Base-by-base conservation (phyloP, 2,888 invertebrate genomes). In the Drosophila ustulata region DNA sequence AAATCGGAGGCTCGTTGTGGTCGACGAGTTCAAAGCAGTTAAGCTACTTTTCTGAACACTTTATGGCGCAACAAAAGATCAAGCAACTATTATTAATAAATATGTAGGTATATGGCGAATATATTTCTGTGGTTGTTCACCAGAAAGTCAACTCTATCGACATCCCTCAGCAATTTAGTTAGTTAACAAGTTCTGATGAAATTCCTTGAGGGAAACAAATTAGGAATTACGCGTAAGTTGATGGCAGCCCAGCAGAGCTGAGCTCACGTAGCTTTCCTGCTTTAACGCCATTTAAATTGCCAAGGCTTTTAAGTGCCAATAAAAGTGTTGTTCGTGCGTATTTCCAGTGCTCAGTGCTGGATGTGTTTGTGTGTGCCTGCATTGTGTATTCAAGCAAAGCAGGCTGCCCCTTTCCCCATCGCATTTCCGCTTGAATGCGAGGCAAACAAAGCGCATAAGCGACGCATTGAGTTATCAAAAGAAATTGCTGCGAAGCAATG, bases 371-470 rank as follows among this genome's bases (percentile, higher is more conserved):
- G 18, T 46, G 26, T 57, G 34, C 28, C 9, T 50, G 30, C 30
- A 37, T 18, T 34, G 56, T 37, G 26, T 37, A 45, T 55, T 55
- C 23, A 43, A 23, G 25, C 18, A 28, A 52, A 7, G 57, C 47
- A 32, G 45, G 25, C 18, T 18, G 18, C 34, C 56, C 46, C 46
- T 6, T 43, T n/a, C 13, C 45, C 9, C 56, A 67, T 66, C 70
- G 77, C 77, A 71, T 59, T 83, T 83, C 82, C 88, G 80, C 77
- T 71, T 75, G 86, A 85, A 53, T 68, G 82, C 80, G 65, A 63
- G 62, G 67, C 80, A 76, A 80, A 80, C 79, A 79, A 79, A 80
- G 79, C 83, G 88, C 86, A 82, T 80, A 85, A 85, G 72, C 77
- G 71, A 80, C 75, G 65, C 88, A 85, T 79, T 71, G 77, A 75